A percentile compares a stretch with the other conserved stretches of the same genome.
Conservation (phyloP, 2,888 invertebrate genomes). For the Idaea biselata region DNA sequence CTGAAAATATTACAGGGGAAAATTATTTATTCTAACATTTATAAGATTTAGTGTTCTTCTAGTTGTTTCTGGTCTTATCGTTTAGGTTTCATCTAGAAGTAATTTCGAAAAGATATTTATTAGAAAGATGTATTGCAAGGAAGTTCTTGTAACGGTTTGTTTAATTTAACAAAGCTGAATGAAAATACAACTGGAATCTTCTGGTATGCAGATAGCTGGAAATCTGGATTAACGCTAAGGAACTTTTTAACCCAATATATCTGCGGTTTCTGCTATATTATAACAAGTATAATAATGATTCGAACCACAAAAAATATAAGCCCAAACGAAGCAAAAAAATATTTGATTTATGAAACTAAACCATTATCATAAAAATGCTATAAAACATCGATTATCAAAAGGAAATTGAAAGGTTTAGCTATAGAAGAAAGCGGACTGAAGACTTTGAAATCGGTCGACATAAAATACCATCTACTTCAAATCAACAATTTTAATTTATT, state of each 20-base stretch:
- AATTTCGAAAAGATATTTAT: neutral
- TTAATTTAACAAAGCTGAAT: neutral
- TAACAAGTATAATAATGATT: no score
- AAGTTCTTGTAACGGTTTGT: conserved; percentile 11
- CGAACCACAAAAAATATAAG: no score
- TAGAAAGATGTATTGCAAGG: conserved; percentile 15
- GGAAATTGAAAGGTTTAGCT: neutral
- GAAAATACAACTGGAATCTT: neutral
- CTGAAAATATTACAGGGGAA: conserved; percentile 40
- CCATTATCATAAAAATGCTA: neutral
- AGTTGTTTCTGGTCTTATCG: conserved; percentile 3
- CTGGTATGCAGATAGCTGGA: no score
- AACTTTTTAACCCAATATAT: no score
- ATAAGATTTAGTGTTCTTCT: conserved; percentile 23
- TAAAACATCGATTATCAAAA: neutral
- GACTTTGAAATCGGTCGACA: no score
- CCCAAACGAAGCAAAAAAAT: neutral
- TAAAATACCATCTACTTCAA: no score
- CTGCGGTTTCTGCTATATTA: no score
- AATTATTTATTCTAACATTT: conserved; percentile 33
- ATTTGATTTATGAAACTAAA: neutral
- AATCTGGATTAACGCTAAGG: no score
- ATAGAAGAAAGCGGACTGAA: neutral
- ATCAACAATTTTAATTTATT: no score
- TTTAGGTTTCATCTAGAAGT: neutral